These are phyloP conservation scores for Rhagoletis pomonella DNA, from an alignment of 1,140 invertebrate species.

Conservation along the genomic window DNA sequence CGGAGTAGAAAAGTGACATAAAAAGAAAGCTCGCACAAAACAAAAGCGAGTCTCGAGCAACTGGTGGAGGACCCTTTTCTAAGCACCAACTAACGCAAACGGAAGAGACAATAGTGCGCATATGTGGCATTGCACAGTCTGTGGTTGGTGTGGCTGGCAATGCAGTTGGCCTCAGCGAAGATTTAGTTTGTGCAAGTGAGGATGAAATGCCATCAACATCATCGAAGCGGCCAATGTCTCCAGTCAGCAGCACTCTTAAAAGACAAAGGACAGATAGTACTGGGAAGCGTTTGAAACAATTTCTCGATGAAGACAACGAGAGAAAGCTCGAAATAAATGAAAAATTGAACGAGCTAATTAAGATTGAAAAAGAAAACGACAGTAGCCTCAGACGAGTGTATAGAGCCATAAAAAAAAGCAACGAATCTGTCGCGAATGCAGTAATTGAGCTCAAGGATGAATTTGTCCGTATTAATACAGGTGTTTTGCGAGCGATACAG, in stretches of 20 bases:
- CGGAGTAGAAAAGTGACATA: too few species aligned
- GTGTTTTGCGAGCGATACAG: too few species aligned
- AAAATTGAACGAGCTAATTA: background rate
- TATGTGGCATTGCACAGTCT: constrained; percentile 11
- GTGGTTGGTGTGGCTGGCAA: constrained; percentile 14
- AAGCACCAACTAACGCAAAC: constrained; percentile 7
- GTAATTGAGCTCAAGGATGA: background rate
- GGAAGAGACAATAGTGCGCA: constrained; percentile 8
- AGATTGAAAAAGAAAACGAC: background rate
- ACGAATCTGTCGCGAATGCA: background rate
- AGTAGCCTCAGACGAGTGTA: background rate
- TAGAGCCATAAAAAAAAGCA: too few species aligned
- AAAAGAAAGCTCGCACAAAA: background rate
- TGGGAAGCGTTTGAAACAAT: constrained; percentile 18
- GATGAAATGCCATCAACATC: constrained; percentile 50
- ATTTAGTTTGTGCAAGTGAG: background rate
- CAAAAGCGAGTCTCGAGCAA: background rate
- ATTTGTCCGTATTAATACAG: background rate
- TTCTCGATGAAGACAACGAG: constrained; percentile 7
- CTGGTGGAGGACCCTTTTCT: constrained; percentile 14
- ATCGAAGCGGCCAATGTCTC: constrained; percentile 10
- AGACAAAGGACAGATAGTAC: constrained; percentile 14
- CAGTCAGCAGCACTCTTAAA: constrained; percentile 17
- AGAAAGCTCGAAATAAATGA: background rate
- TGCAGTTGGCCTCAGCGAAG: background rate